Percentiles rank a stretch among this genome's conserved stretches.
Evolutionary conservation across 2,888 invertebrate species (phyloP).

Genomic region (Mechanitis mazaeus): DNA sequence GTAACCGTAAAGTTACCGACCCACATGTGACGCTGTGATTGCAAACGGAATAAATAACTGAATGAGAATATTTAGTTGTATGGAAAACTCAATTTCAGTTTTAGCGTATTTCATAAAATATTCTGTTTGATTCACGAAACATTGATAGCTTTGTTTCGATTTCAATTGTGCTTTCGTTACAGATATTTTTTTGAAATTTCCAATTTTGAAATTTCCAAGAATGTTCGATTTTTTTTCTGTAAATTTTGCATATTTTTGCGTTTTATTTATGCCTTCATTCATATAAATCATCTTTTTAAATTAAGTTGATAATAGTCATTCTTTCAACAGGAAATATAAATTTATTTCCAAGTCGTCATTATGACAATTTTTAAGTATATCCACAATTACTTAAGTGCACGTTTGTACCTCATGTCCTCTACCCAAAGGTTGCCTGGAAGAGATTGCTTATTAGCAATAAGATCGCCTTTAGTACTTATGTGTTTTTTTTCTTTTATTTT

Average conservation of each 20-base stretch:
- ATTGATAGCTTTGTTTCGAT: conserved; percentile 13
- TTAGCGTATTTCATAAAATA: conserved; percentile 18
- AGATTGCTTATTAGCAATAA: no score
- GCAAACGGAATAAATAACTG: conserved; percentile 33
- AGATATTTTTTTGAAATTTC: neutral
- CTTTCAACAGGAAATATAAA: neutral
- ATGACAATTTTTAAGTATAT: no score
- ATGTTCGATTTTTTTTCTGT: neutral
- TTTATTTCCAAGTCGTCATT: no score
- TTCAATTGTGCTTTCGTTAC: neutral
- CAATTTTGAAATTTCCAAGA: neutral
- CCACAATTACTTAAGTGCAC: no score
- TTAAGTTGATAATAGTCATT: no score
- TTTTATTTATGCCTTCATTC: no score
- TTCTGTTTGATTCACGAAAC: conserved; percentile 19
- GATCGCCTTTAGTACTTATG: no score
- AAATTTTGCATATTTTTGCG: no score
- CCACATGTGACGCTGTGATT: conserved; percentile 35
- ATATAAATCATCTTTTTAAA: no score
- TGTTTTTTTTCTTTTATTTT: no score
- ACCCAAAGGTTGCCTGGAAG: no score
- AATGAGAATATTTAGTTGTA: conserved; percentile 29
- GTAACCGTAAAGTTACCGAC: conserved; percentile 32
- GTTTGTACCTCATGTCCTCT: no score
- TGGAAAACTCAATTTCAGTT: conserved; percentile 22